phyloP scores from a whole-genome alignment of 1,140 invertebrate species.

The Camponotus floridanus region DNA sequence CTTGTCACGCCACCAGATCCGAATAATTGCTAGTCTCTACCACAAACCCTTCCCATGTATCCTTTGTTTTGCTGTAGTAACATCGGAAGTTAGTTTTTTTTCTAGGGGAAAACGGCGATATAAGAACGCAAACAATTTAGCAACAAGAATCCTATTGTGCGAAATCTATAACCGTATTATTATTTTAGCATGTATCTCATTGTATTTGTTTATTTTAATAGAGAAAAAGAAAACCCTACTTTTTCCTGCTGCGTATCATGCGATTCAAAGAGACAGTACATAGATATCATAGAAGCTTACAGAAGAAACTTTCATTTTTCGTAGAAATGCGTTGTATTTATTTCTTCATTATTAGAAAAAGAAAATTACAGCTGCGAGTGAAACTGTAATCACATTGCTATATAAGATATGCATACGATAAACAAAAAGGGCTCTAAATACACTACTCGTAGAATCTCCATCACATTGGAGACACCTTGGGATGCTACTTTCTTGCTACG shows the following conservation, averaged over 20 bases:
- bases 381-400: constrained; percentile 23
- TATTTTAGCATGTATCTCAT: constrained; percentile 60
- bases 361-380: constrained; percentile 30
- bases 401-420: constrained; percentile 30
- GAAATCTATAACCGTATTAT: constrained; percentile 65
- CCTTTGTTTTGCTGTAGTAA: constrained; percentile 84
- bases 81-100: constrained; percentile 82
- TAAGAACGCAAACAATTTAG: constrained; percentile 58
- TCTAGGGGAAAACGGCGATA: constrained; percentile 66
- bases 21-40: constrained; percentile 92
- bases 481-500: constrained; percentile 42
- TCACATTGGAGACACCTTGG: constrained; percentile 22
- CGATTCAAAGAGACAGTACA: constrained; percentile 57
- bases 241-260: constrained; percentile 45
- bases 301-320: constrained; percentile 1
- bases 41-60: constrained; percentile 82
- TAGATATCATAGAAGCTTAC: constrained; percentile 62
- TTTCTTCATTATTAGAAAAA: constrained; percentile 32
- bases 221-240: constrained; percentile 50
- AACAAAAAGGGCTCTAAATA: constrained; percentile 59
- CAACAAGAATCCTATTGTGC: constrained; percentile 65
- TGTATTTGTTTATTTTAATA: constrained; percentile 45
- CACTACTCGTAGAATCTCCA: constrained; percentile 43
- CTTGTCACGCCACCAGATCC: constrained; percentile 94
- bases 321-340: constrained; percentile 54